Percentiles rank a stretch among this genome's conserved stretches.
Conservation (phyloP, 2,797 vertebrate genomes). For the Sebastes hubbsi region DNA sequence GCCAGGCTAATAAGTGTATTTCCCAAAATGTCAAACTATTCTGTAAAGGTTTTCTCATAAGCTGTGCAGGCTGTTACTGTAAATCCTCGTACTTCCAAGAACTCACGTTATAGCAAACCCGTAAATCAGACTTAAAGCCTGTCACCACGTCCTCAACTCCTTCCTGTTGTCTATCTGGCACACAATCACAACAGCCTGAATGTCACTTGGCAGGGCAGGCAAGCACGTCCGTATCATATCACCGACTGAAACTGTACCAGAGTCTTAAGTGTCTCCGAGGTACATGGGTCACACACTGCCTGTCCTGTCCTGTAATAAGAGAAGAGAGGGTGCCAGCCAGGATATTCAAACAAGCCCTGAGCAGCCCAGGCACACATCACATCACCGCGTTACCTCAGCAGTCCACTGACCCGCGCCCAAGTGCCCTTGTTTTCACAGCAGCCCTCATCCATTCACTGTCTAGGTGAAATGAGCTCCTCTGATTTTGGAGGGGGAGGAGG, state of each 20-base stretch:
- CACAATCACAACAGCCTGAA: slow-evolving; percentile 24
- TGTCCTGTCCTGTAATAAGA: slow-evolving; percentile 67
- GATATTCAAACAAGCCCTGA: slow-evolving; percentile 37
- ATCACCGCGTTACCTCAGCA: slow-evolving; percentile 41
- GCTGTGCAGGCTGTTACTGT: background rate
- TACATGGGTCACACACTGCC: slow-evolving; percentile 58
- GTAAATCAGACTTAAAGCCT: background rate
- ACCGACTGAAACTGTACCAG: slow-evolving; percentile 69
- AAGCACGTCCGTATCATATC: slow-evolving; percentile 51
- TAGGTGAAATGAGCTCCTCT: slow-evolving; percentile 57
- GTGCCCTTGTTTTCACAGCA: slow-evolving; percentile 60
- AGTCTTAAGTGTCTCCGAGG: slow-evolving; percentile 65
- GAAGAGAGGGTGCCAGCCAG: slow-evolving; percentile 57
- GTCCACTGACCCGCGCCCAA: slow-evolving; percentile 52
- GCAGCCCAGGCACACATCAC: slow-evolving; percentile 44
- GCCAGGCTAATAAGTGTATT: background rate
- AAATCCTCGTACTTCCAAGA: background rate
- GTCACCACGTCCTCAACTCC: slow-evolving; percentile 1
- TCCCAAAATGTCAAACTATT: background rate
- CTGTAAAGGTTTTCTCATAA: background rate
- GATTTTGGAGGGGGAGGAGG: slow-evolving; percentile 38
- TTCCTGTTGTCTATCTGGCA: slow-evolving; percentile 40
- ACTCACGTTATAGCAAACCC: background rate
- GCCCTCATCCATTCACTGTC: slow-evolving; percentile 46
- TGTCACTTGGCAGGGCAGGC: slow-evolving; percentile 28